Conservation (phyloP, 1,140 invertebrate species). For the Neuroterus valhalla region DNA sequence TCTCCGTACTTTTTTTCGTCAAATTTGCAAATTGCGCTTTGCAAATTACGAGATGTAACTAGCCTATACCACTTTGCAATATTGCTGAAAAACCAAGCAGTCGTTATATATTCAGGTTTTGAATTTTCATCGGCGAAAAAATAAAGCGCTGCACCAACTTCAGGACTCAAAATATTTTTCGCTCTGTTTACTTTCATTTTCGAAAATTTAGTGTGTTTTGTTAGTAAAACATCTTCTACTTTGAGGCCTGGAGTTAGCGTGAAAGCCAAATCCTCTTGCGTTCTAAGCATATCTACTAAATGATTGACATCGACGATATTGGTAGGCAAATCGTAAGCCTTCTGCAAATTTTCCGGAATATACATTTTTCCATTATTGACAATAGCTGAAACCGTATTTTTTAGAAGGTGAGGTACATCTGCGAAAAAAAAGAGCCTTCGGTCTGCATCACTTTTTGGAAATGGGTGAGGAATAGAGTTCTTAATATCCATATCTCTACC, state of each 20-base stretch:
- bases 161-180: slow-evolving; percentile 14
- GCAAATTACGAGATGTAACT: slow-evolving; percentile 32
- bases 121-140: slow-evolving; percentile 21
- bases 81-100: slow-evolving; percentile 40
- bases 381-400: slow-evolving; percentile 33
- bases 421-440: slow-evolving; percentile 37
- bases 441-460: slow-evolving; percentile 3
- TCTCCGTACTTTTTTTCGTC: slow-evolving; percentile 34
- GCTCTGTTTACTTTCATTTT: slow-evolving; percentile 39
- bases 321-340: too few species aligned
- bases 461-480: slow-evolving; percentile 33
- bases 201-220: background rate
- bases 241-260: slow-evolving; percentile 28
- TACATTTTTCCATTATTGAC: slow-evolving; percentile 34
- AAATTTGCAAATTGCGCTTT: slow-evolving; percentile 34
- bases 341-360: too few species aligned
- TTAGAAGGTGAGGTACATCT: slow-evolving; percentile 35
- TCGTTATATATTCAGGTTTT: slow-evolving; percentile 35
- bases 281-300: too few species aligned
- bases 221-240: slow-evolving; percentile 29
- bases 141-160: slow-evolving; percentile 29
- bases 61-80: slow-evolving; percentile 38
- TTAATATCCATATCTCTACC: background rate
- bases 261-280: slow-evolving; percentile 23
- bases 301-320: too few species aligned